Evolutionary conservation across 2,797 vertebrate species (phyloP), one percentile per base, ranked within the genome.

Genomic region (Oceanodroma leucorhoa): DNA sequence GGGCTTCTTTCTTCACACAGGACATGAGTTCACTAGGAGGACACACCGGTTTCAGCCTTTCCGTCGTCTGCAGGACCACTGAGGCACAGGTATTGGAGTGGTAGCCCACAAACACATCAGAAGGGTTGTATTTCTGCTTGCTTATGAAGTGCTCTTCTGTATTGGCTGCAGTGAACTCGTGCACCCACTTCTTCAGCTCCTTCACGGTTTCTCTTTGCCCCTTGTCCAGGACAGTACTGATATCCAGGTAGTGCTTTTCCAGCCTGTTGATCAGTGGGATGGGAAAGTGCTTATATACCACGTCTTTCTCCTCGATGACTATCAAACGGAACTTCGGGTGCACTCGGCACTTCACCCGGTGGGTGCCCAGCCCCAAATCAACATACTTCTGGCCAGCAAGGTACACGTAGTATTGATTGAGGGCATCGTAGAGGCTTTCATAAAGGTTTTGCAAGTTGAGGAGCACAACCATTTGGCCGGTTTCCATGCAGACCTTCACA

Each of bases 401-500:
- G 93, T 97, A 98, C 21, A 99, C 99, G 0, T 99, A 99, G 97
- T 99, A 99, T 78, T 99, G 99, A 95, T 99, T 99, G 40, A 99
- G 98, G 11, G 99, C 99, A 19, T 99, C 99, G 0, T 99, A 99
- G 22, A 99, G 98, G 96, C 99, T 99, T 98, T 99, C 99, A 2
- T 99, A 99, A 24, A 99, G 99, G 95, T 99, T 99, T 67, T 99
- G 99, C 94, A 99, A 96, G 96, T 99, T 99, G 58, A 99, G 98
- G 17, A 99, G 99, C 54, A 99, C 98, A 23, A 99, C 98, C 73
- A 95, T 99, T 96, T 98, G 98, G 71, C 99, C 99, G 0, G 99
- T 99, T 95, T 99, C 99, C 99, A 99, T 99, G 97, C 99, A 99
- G 84, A 99, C 98, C 96, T 99, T 99, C 29, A 99, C 98, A 41